These are phyloP conservation scores for Sorex maritimensis DNA, from an alignment of 2,797 vertebrate genomes.

Conservation along the genomic window DNA sequence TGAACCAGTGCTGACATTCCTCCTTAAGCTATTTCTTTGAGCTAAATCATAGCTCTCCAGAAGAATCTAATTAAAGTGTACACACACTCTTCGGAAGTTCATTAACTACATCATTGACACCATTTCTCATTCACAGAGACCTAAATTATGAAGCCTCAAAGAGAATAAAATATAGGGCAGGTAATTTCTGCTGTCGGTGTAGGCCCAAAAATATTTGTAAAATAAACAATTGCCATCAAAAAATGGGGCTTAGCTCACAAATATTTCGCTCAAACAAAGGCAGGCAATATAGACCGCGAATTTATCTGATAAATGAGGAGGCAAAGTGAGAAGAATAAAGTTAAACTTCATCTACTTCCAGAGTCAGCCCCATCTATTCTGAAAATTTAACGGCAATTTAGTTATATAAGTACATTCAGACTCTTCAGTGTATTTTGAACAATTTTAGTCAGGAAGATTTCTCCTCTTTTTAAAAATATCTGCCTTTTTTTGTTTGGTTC, in stretches of 20 bases:
- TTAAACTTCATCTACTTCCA: conserved; percentile 5
- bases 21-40: neutral
- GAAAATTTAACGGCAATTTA: neutral
- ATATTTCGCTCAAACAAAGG: neutral
- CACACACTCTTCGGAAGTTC: neutral
- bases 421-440: neutral
- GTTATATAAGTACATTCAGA: neutral
- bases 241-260: neutral
- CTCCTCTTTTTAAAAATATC: neutral
- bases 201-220: neutral
- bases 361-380: neutral
- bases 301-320: neutral
- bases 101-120: neutral
- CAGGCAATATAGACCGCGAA: neutral
- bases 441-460: conserved; percentile 23
- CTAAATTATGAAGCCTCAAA: neutral
- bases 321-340: neutral
- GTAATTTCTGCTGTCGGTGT: neutral
- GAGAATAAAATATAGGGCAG: neutral
- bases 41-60: neutral
- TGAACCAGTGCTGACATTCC: neutral
- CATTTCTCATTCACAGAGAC: neutral
- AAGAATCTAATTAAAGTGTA: conserved; percentile 41
- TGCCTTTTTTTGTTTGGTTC: neutral
- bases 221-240: neutral